Base-by-base conservation (phyloP, 53 echinoderm and acorn worm species). In the Temnopleurus reevesii region DNA sequence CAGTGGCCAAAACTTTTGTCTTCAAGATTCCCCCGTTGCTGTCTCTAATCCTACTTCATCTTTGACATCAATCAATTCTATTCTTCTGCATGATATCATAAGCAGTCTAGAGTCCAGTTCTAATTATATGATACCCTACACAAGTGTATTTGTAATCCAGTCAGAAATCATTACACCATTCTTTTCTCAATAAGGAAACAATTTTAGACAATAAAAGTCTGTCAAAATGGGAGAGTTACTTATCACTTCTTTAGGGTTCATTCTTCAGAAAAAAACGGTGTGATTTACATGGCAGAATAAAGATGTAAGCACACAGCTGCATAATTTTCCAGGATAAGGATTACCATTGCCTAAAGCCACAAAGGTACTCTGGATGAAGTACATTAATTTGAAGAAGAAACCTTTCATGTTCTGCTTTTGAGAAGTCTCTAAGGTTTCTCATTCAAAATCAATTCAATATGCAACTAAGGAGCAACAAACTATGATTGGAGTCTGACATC, bases 61-160 rank as follows among this genome's bases (percentile, higher is more conserved):
- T n/a, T 35, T n/a, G 36, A 4, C 71, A 36, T 71, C 9, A 38
- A 41, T 71, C 41, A 71, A 19, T 71, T 38, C 41, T 41, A 21
- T 71, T 41, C 71, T 71, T 41, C 8, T 19, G 71, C 21, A n/a
- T 5, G 41, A 36, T 71, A 49, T 12, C 34, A n/a, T n/a, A 34
- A n/a, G 56, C 21, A 41, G 43, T 5, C n/a, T 36, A 19, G 41
- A 63, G 63, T 19, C 8, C 9, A 38, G 43, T 41, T 71, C 71
- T 71, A 71, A 71, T 41, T 71, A 71, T 41, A 36, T 71, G 71
- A 43, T 71, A 43, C 43, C 38, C 15, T 71, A 71, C 71, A 71
- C 6, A 71, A 41, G 41, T 38, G 36, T 6, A 41, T 41, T 66
- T 71, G 71, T 71, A 36, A 71, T 71, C 71, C 71, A 71, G 8